phyloP scores from a whole-genome alignment of 2,888 invertebrate species.

The Exephanes ischioxanthus region DNA sequence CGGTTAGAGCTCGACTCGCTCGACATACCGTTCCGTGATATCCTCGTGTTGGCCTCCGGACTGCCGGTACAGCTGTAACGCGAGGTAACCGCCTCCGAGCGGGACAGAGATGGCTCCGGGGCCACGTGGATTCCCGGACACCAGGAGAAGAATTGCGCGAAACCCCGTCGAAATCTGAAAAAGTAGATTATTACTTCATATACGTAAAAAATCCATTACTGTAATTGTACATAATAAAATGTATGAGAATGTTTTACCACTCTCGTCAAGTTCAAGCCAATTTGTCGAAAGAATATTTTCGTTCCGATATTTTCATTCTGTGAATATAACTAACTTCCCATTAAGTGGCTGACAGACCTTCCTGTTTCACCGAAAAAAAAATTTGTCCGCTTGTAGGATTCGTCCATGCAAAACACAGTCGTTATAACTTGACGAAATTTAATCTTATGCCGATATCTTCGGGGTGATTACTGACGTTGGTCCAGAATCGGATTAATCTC shows the following conservation, averaged over 20 bases:
- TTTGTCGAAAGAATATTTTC: background rate
- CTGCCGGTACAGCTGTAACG: conserved; percentile 93
- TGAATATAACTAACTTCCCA: too few relatives aligned
- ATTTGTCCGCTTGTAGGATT: too few relatives aligned
- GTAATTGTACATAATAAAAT: too few relatives aligned
- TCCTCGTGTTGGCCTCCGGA: conserved; percentile 89
- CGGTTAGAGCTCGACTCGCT: conserved; percentile 78
- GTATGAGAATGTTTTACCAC: too few relatives aligned
- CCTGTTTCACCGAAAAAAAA: too few relatives aligned
- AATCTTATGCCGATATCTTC: too few relatives aligned
- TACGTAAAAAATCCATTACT: background rate
- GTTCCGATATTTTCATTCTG: background rate
- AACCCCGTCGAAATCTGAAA: conserved; percentile 95
- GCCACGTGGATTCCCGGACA: conserved; percentile 91
- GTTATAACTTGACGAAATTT: too few relatives aligned
- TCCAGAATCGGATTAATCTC: too few relatives aligned
- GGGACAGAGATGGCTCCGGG: conserved; percentile 88
- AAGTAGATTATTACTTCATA: conserved; percentile 1
- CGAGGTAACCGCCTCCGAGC: conserved; percentile 91
- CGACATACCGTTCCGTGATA: conserved; percentile 89
- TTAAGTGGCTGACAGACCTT: too few relatives aligned
- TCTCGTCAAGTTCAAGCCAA: background rate
- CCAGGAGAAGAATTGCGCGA: conserved; percentile 96
- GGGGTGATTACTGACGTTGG: too few relatives aligned
- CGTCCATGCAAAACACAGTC: too few relatives aligned